Conservation (phyloP, 2,888 invertebrate genomes). For the Drosophila demipolita region DNA sequence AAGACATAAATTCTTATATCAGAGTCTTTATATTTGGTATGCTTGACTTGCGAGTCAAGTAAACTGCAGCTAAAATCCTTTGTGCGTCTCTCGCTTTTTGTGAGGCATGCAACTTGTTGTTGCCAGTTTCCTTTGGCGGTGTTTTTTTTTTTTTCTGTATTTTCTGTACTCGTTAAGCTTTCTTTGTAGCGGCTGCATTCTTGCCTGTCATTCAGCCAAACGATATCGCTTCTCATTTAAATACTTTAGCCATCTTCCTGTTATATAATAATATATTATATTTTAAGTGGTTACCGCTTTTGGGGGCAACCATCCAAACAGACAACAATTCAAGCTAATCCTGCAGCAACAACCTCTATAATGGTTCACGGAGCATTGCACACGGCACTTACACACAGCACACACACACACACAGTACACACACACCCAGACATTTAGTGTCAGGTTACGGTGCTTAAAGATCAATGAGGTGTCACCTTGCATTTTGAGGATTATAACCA, state of each 20-base stretch:
- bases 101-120: constrained; percentile 14
- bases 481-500: constrained; percentile 24
- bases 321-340: background rate
- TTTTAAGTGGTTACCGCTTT: constrained; percentile 57
- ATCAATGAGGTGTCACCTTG: constrained; percentile 72
- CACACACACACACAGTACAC: background rate
- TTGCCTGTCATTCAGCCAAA: constrained; percentile 35
- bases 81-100: constrained; percentile 33
- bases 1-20: constrained; percentile 58
- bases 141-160: constrained; percentile 42
- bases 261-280: constrained; percentile 57
- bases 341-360: constrained; percentile 49
- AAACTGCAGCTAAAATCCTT: constrained; percentile 63
- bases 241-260: constrained; percentile 55
- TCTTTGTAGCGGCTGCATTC: constrained; percentile 47
- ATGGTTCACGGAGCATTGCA: constrained; percentile 66
- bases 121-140: constrained; percentile 29
- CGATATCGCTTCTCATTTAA: constrained; percentile 52
- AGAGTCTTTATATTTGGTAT: constrained; percentile 10
- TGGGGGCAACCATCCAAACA: constrained; percentile 11
- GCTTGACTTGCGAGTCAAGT: constrained; percentile 64
- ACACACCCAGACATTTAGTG: constrained; percentile 16
- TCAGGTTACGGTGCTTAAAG: constrained; percentile 68
- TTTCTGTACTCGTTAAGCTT: constrained; percentile 66
- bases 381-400: constrained; percentile 5